Evolutionary conservation across 2,797 vertebrate species (phyloP), one percentile per base, ranked within the genome.

Genomic region (Hapalemur alaotrensis): DNA sequence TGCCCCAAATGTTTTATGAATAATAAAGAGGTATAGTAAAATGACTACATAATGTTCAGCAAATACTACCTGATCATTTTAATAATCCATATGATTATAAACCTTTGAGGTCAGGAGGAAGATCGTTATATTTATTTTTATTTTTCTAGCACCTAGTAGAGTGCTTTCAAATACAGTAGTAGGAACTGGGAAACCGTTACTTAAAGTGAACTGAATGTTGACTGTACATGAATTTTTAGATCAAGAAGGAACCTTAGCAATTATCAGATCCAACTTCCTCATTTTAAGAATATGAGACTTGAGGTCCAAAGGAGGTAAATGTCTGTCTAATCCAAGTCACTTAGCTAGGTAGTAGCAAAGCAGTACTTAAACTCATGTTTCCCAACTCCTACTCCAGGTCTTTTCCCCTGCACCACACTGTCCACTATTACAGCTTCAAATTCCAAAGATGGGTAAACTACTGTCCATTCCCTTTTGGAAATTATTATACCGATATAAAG

Each of bases 271-370:
- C 54, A 93, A 43, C 70, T 76, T 93, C 72, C 63, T 97, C 59
- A 35, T 95, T 95, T 86, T 89, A 95, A 93, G 70, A 86, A 70
- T 92, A 63, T 90, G 92, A 90, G 22, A 91, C 35, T 73, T 95
- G 46, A 93, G 35, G 28, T 75, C 69, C 81, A 89, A 93, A 93
- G 48, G 54, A 25, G 7, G 78, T 79, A 91, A 83, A 46, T 48
- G 30, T 73, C 48, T 43, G 15, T 76, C 54, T 88, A 87, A 79
- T 96, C 63, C 30, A 43, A 95, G 50, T 72, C 30, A 79, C 25
- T 78, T 12, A 22, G 28, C 67, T 93, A 81, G 48, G 63, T 86
- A 82, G 85, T 79, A 89, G 70, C 52, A 96, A 92, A 82, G 50
- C 69, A 93, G 57, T 59, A 52, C 35, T 79, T 91, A 67, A 82